Evolutionary conservation across 2,797 vertebrate genomes (phyloP), one percentile per base, ranked within the genome.

Genomic region (Notolepis coatsorum): DNA sequence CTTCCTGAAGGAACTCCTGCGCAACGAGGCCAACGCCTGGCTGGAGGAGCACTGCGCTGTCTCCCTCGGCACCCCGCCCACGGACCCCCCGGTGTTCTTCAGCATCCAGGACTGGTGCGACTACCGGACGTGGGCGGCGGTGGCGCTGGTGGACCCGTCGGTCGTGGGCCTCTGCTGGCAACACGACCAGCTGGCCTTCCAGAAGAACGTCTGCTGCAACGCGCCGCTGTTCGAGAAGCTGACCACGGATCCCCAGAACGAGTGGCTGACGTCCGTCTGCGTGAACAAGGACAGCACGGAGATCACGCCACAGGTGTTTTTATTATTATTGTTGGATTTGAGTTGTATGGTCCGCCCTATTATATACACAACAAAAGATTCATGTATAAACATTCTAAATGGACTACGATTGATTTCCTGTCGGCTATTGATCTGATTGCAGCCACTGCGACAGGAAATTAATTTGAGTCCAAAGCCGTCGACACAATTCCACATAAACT

Each of bases 91-190:
- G 0, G 6, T 30, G 30, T 0, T 39, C n/a, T 68, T 87, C 28
- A 56, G 24, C 68, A 71, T 79, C 2, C 10, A 33, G 0, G 64
- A 54, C 37, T 92, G 89, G 91, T 94, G 93, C 13, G 71, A 87
- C 75, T 94, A 94, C 71, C 20, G 68, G 6, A 64, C 55, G 0
- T 94, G 93, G 93, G 60, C 35, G 24, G 15, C 53, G 0, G 63
- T 47, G 2, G 7, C 18, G 5, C 27, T 28, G 2, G 86, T 94
- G 65, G 91, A 93, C 46, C 74, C 82, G 0, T 88, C 91, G 0
- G 86, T 94, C 45, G 75, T 94, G 0, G 91, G 79, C 3, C 69
- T 93, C 27, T 94, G 93, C 38, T 93, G 92, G 93, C 84, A 84
- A 28, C 23, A 79, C 0, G 91, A 94, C 70, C 71, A 84, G 70